Evolutionary conservation across 2,888 invertebrate genomes (phyloP), one percentile per base, ranked within the genome.

Genomic region (Mythimna impura): DNA sequence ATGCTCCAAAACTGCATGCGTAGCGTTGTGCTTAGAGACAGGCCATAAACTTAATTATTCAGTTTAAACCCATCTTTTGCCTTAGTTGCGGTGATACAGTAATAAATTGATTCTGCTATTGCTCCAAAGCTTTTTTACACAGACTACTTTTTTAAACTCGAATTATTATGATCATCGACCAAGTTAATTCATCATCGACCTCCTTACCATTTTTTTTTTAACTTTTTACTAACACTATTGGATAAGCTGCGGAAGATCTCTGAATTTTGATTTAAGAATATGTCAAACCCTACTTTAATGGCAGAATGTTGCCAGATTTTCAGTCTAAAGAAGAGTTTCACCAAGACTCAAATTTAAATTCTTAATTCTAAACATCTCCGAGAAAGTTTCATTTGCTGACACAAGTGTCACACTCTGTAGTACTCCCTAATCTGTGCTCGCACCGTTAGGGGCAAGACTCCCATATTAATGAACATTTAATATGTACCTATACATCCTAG

Each of bases 381-480:
- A 3, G 30, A 0, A 7, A 30, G 2, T 30, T 34, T 57, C 0
- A 47, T 36, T 63, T 4, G 20, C 55, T n/a, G 30, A 22, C 54
- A 55, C 60, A 70, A 22, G 22, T n/a, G n/a, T n/a, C n/a, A 30
- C 65, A 55, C 36, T 80, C 69, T 50, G 40, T 36, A 17, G 55
- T 2, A 68, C 10, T 43, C 20, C 22, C 25, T 67, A 65, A 52
- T 80, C 71, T 3, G 52, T 74, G 54, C 7, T 17, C 58, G 0
- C 12, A 30, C 22, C 10, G n/a, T n/a, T 55, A 65, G 58, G 62
- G 30, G 36, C 76, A 67, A 70, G 72, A 50, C 62, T 61, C 20
- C 47, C 65, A 80, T 76, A 72, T 73, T 78, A 82, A 80, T 76
- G 78, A 60, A 73, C 40, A 80, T 75, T 72, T 74, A 76, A 74